Evolutionary conservation across 2,797 vertebrate species (phyloP).

Genomic region (Cirrhinus molitorella): DNA sequence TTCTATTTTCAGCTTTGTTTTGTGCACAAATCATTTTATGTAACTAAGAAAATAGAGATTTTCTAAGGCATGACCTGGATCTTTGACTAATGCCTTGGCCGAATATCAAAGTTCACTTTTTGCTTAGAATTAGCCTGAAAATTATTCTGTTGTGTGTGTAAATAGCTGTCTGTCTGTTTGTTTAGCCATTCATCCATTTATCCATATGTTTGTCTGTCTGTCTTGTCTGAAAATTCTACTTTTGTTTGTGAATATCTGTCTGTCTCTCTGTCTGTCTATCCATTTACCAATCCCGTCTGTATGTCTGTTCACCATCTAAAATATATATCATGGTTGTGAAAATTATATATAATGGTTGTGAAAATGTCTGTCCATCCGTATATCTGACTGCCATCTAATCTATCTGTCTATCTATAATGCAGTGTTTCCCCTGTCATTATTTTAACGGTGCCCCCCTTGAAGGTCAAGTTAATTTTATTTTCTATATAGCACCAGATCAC

Average conservation of each 20-base stretch:
- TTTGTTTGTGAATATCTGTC: background rate
- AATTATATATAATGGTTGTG: too few relatives aligned
- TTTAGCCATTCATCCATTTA: background rate
- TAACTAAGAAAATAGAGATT: conserved; percentile 48
- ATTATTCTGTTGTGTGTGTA: background rate
- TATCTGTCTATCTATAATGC: too few relatives aligned
- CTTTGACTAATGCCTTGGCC: conserved; percentile 13
- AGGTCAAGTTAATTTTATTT: too few relatives aligned
- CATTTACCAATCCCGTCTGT: background rate
- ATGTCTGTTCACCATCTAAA: too few relatives aligned
- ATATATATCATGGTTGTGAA: too few relatives aligned
- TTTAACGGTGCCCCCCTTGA: too few relatives aligned
- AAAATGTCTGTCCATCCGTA: too few relatives aligned
- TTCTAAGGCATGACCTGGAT: background rate
- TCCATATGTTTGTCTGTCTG: background rate
- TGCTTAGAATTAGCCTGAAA: background rate
- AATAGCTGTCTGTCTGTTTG: background rate
- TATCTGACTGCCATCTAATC: too few relatives aligned
- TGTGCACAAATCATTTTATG: conserved; percentile 65
- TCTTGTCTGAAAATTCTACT: too few relatives aligned
- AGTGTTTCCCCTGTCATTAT: too few relatives aligned
- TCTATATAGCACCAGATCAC: too few relatives aligned
- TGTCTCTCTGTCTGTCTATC: background rate
- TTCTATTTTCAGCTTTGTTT: conserved; percentile 61
- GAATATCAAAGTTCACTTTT: background rate